Evolutionary conservation across 1,140 invertebrate genomes (phyloP).

Genomic region (Cyclina sinensis): DNA sequence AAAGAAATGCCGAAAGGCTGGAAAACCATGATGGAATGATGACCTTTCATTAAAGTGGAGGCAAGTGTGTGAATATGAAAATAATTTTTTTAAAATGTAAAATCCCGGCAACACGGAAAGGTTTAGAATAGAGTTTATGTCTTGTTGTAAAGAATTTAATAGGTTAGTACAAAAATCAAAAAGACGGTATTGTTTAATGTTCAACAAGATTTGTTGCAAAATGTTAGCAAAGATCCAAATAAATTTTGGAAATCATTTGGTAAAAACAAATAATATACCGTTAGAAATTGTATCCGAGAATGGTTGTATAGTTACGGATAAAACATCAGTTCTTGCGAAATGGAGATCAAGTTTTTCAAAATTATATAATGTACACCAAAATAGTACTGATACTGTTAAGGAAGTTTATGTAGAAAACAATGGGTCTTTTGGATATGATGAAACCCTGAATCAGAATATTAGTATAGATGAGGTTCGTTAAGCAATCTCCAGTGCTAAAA

Average conservation of each 20-base stretch:
- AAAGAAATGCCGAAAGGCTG: conserved; percentile 32
- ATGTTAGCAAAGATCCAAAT: neutral
- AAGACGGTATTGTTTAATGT: conserved; percentile 16
- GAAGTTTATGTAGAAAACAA: too few species aligned
- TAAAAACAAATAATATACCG: neutral
- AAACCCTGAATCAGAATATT: too few species aligned
- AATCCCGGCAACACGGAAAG: neutral
- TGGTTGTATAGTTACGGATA: conserved; percentile 3
- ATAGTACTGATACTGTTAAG: too few species aligned
- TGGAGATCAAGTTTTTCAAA: too few species aligned
- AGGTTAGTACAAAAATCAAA: conserved; percentile 33
- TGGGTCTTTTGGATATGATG: too few species aligned
- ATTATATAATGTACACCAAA: too few species aligned
- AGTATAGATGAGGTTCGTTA: too few species aligned
- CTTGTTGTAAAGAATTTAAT: conserved; percentile 35
- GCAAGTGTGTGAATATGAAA: conserved; percentile 24
- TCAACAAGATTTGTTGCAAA: conserved; percentile 34
- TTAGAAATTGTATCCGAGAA: conserved; percentile 31
- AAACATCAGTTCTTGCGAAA: neutral
- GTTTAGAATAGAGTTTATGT: neutral
- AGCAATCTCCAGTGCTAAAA: too few species aligned
- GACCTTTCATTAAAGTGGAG: conserved; percentile 20
- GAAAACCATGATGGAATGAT: conserved; percentile 61
- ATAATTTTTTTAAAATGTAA: conserved; percentile 12
- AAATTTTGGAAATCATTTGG: conserved; percentile 37